These are phyloP conservation scores for Typhlichthys eigenmanni DNA, from an alignment of 2,797 vertebrate genomes.

Conservation along the genomic window DNA sequence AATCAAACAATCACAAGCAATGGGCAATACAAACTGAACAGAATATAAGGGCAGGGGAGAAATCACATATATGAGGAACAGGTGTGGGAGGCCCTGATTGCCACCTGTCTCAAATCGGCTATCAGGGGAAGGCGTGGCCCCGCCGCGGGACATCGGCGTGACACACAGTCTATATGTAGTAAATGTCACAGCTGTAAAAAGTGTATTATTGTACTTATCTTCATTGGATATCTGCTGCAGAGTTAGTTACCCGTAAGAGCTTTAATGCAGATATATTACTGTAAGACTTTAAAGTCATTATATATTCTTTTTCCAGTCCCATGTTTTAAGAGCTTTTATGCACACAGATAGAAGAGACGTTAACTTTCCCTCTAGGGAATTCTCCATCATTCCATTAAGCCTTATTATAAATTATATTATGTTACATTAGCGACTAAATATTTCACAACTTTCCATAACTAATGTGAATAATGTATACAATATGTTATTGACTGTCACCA, in stretches of 20 bases:
- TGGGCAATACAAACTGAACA: too few species aligned
- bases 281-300: neutral
- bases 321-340: too few species aligned
- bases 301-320: neutral
- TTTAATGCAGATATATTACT: conserved; percentile 2
- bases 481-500: conserved; percentile 16
- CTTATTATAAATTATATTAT: conserved; percentile 6
- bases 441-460: neutral
- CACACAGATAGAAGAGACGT: neutral
- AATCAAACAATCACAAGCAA: too few species aligned
- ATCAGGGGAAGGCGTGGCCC: too few species aligned
- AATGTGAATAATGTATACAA: conserved; percentile 5
- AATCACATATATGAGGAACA: too few species aligned
- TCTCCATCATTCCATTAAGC: neutral
- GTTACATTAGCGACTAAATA: conserved; percentile 1
- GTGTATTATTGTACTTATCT: neutral
- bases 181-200: neutral
- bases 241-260: conserved; percentile 4
- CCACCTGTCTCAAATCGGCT: too few species aligned
- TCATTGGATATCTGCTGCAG: neutral
- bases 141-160: neutral
- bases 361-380: neutral
- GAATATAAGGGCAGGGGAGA: too few species aligned
- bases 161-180: neutral
- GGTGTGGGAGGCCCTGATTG: too few species aligned